Evolutionary conservation across 2,888 invertebrate genomes (phyloP).

Genomic region (Pedicia rivosa): DNA sequence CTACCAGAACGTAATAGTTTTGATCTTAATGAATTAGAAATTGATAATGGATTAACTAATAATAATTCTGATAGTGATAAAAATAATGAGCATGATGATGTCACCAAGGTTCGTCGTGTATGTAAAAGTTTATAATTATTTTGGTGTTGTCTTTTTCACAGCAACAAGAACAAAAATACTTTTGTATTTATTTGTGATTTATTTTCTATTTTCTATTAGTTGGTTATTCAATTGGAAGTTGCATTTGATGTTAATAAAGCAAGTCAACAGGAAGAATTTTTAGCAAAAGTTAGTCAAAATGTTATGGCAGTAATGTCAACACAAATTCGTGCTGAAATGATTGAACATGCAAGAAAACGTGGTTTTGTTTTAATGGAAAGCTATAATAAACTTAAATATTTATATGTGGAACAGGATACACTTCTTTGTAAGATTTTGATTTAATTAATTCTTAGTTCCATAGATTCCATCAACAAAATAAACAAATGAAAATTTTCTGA

Average conservation of each 20-base stretch:
- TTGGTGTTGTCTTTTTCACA: conserved; percentile 1
- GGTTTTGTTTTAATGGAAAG: conserved; percentile 19
- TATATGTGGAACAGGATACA: conserved; percentile 27
- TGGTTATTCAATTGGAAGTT: conserved; percentile 25
- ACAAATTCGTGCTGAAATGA: conserved; percentile 23
- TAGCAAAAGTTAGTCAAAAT: conserved; percentile 27
- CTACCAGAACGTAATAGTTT: too few relatives aligned
- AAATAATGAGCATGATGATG: conserved; percentile 6
- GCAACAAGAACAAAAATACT: conserved; percentile 11
- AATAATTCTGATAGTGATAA: conserved; percentile 3
- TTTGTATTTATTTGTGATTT: neutral
- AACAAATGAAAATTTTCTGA: neutral
- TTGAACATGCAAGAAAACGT: conserved; percentile 24
- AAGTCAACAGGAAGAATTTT: conserved; percentile 28
- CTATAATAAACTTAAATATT: conserved; percentile 22
- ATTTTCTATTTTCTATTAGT: too few relatives aligned
- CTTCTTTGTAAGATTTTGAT: conserved; percentile 19
- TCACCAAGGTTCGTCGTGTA: conserved; percentile 11
- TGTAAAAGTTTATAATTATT: conserved; percentile 6
- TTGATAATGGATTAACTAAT: conserved; percentile 1
- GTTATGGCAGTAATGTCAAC: conserved; percentile 20
- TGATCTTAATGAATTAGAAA: neutral
- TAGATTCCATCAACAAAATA: neutral
- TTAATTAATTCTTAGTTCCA: neutral
- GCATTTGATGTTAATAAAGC: conserved; percentile 24